These are phyloP conservation scores for Myripristis murdjan DNA, from an alignment of 2,797 vertebrate species.

Conservation along the genomic window DNA sequence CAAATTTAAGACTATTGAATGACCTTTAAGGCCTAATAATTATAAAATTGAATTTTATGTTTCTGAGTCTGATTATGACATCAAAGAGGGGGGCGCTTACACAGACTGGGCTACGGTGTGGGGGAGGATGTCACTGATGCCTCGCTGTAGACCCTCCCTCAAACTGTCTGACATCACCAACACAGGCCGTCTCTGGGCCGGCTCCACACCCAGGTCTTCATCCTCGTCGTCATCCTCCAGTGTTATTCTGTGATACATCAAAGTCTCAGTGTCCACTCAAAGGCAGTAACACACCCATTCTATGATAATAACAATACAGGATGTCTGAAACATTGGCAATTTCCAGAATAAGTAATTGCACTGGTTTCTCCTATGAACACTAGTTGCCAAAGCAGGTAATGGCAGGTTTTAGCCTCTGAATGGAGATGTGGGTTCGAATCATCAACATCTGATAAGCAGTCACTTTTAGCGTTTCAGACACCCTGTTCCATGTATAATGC, in stretches of 20 bases:
- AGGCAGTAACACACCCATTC: not conserved
- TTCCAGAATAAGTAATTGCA: no score
- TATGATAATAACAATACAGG: not conserved
- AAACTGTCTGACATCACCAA: slow-evolving; percentile 88
- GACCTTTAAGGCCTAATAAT: no score
- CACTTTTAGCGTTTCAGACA: not conserved
- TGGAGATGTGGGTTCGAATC: not conserved
- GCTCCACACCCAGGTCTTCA: slow-evolving; percentile 85
- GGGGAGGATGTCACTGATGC: slow-evolving; percentile 87
- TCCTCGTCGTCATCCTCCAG: slow-evolving; percentile 88
- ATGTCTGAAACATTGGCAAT: no score
- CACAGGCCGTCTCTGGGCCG: slow-evolving; percentile 82
- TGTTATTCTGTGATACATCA: slow-evolving; percentile 80
- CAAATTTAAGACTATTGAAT: no score
- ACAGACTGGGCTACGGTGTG: slow-evolving; percentile 87
- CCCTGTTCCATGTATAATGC: not conserved
- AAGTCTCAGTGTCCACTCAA: slow-evolving; percentile 9
- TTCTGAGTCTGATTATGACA: not conserved
- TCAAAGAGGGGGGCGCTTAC: slow-evolving; percentile 72
- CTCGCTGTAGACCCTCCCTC: slow-evolving; percentile 86
- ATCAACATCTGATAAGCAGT: not conserved
- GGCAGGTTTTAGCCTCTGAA: no score
- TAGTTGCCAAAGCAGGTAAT: no score
- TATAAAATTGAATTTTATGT: no score
- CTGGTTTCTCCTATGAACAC: no score